phyloP scores from a whole-genome alignment of 2,113 vertebrate genomes.

The Paratilapia polleni region DNA sequence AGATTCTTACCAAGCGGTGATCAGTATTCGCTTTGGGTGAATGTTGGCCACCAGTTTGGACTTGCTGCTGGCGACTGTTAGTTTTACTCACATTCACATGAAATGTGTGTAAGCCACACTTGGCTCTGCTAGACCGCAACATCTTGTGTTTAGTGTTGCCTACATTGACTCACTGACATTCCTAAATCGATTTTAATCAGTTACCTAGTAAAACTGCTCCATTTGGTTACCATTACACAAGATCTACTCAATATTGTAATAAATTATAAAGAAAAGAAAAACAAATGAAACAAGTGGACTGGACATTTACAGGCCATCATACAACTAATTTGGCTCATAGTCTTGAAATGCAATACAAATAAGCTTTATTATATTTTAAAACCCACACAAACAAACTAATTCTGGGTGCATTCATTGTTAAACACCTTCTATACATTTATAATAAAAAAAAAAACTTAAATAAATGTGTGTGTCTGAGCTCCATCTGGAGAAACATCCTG shows the following conservation, averaged over 20 bases:
- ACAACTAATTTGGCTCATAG: neutral
- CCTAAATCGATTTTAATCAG: neutral
- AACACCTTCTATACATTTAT: neutral
- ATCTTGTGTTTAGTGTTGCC: neutral
- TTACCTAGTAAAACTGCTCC: neutral
- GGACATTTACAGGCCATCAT: neutral
- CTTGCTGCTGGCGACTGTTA: neutral
- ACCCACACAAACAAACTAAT: neutral
- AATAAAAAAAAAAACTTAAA: neutral
- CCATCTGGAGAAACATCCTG: neutral
- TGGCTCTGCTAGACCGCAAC: neutral
- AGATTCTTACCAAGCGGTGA: neutral
- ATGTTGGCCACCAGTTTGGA: neutral
- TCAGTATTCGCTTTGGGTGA: neutral
- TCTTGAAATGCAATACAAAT: neutral
- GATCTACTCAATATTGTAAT: neutral
- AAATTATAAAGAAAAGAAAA: neutral
- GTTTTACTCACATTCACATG: neutral
- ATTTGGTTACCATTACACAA: neutral
- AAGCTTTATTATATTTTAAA: constrained; percentile 47
- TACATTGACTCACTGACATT: neutral
- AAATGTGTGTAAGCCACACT: neutral
- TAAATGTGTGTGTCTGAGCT: neutral
- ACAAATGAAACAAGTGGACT: fast-evolving
- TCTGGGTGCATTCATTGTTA: neutral